Base-by-base conservation (phyloP, 2,888 invertebrate species). In the Drosophila siamana region DNA sequence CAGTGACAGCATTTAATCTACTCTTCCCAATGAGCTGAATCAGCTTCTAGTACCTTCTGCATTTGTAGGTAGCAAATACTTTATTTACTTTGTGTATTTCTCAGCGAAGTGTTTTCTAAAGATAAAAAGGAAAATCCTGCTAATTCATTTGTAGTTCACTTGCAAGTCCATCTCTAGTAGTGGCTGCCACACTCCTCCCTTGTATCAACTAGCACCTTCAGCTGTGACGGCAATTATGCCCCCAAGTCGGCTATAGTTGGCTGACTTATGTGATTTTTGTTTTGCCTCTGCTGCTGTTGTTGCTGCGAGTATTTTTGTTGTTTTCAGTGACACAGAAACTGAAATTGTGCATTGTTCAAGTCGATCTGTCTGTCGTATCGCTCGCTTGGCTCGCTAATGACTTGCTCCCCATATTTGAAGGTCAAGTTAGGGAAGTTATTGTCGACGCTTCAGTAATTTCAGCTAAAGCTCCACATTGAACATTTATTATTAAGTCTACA, bases 311-410 rank as follows among this genome's bases (percentile, higher is more conserved):
- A 26, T 4, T 44, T 63, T 63, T 26, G 62, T 88, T 81, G 44
- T 88, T 89, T 89, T 86, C 90, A 82, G 90, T 90, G 90, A 91
- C 90, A 90, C 89, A 90, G 90, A 90, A 90, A 90, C 90, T 84
- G 89, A 90, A 88, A 90, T 90, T 90, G 90, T 90, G 88, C 89
- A 90, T 89, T 89, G 88, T 90, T 84, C 77, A 69, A 63, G 44
- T 61, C 66, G 36, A 43, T 64, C 64, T 76, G 46, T 47, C 43
- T 48, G 57, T 54, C 62, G 19, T 59, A 56, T 77, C 46, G 55
- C 47, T 47, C 47, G 47, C 22, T 40, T 62, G 22, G 57, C 59
- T 69, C 67, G 77, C 68, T 74, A 74, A 74, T 74, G 74, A 74
- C 74, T 66, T 75, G 75, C 75, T 75, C 75, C 75, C 75, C 75